phyloP scores from a whole-genome alignment of 37 sponge, comb jelly and placozoan genomes.

The Chondrosia reniformis region DNA sequence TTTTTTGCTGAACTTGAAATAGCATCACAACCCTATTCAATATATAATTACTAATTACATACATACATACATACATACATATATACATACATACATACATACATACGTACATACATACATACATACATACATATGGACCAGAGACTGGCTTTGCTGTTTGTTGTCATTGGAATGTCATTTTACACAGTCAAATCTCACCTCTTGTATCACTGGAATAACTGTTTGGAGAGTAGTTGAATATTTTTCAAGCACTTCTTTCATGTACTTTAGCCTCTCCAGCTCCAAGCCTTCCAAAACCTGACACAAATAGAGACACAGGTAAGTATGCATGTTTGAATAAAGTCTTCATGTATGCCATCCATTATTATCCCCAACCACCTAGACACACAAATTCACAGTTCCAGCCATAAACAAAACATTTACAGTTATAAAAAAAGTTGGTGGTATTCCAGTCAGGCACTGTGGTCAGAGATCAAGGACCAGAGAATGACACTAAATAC shows the following conservation, averaged over 20 bases:
- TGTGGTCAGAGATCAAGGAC: too few relatives aligned
- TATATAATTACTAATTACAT: neutral
- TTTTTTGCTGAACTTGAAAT: constrained; percentile 5
- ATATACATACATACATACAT: neutral
- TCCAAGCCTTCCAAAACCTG: constrained; percentile 62
- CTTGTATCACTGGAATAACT: constrained; percentile 38
- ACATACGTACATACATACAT: neutral
- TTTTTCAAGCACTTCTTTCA: constrained; percentile 38
- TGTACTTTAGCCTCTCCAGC: constrained; percentile 41
- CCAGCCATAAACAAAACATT: too few relatives aligned
- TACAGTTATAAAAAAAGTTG: too few relatives aligned
- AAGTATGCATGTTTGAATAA: neutral
- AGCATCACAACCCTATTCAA: constrained; percentile 39
- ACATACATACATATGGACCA: neutral
- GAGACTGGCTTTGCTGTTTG: neutral
- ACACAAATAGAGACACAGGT: neutral
- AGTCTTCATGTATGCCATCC: neutral
- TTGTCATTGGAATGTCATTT: neutral
- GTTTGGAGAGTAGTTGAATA: constrained; percentile 47
- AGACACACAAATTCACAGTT: neutral
- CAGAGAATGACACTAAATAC: too few relatives aligned
- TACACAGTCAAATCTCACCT: constrained; percentile 18
- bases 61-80: neutral
- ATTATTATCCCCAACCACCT: neutral
- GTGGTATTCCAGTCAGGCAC: too few relatives aligned